Percentiles rank a stretch among this genome's conserved stretches.
Evolutionary conservation across 2,888 invertebrate species (phyloP).

Genomic region (Endomychus coccineus): DNA sequence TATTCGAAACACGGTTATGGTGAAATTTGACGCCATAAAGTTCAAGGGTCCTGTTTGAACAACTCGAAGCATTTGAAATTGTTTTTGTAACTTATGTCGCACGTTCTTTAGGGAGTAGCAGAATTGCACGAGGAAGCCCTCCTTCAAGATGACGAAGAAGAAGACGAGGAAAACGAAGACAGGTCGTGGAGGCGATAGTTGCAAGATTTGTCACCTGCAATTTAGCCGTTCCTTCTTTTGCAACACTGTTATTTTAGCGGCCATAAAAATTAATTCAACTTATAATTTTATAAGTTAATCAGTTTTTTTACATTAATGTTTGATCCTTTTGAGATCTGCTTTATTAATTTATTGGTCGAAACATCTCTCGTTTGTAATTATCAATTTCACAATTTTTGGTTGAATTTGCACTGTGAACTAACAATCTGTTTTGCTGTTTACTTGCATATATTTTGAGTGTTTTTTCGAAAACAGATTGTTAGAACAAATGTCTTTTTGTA

Average conservation of each 20-base stretch:
- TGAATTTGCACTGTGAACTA: constrained; percentile 10
- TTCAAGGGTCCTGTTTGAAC: too few relatives aligned
- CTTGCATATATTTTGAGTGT: constrained; percentile 5
- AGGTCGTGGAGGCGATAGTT: constrained; percentile 85
- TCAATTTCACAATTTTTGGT: neutral
- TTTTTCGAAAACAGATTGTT: constrained; percentile 9
- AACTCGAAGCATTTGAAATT: too few relatives aligned
- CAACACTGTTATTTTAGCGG: too few relatives aligned
- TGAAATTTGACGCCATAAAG: too few relatives aligned
- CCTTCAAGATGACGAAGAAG: constrained; percentile 77
- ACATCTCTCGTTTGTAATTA: constrained; percentile 7
- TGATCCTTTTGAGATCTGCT: too few relatives aligned
- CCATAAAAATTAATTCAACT: too few relatives aligned
- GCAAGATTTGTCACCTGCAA: neutral
- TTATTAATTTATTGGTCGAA: constrained; percentile 13
- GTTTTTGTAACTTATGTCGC: too few relatives aligned
- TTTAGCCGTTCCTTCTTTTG: neutral
- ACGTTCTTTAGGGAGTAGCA: too few relatives aligned
- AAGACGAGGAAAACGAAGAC: constrained; percentile 77
- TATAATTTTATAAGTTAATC: constrained; percentile 4
- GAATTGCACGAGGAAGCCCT: constrained; percentile 57
- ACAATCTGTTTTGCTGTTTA: constrained; percentile 6
- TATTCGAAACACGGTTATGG: too few relatives aligned
- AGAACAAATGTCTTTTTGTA: constrained; percentile 13
- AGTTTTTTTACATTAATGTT: constrained; percentile 9